Evolutionary conservation across 2,888 invertebrate species (phyloP).

Genomic region (Drosophila eohydei): DNA sequence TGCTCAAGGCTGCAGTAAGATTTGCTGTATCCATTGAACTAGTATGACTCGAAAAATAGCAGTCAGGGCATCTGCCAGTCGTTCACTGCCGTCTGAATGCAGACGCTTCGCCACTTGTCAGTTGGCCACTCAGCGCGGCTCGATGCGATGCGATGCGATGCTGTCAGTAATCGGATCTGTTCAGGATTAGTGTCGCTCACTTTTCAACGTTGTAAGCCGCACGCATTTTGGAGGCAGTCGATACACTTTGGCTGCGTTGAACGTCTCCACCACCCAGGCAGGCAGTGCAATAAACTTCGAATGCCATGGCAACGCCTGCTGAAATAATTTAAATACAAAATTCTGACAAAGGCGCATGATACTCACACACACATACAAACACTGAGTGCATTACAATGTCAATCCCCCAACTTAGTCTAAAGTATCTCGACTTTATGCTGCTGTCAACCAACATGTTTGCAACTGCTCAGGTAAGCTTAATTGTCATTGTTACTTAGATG

Average conservation of each 20-base stretch:
- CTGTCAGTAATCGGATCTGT: slow-evolving; percentile 77
- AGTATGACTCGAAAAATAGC: too few species aligned
- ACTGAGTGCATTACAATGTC: slow-evolving; percentile 16
- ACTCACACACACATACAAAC: background rate
- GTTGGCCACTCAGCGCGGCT: slow-evolving; percentile 44
- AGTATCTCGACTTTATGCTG: slow-evolving; percentile 8
- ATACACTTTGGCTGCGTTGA: slow-evolving; percentile 24
- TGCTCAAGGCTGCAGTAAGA: too few species aligned
- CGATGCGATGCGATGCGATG: slow-evolving; percentile 13
- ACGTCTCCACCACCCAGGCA: slow-evolving; percentile 60
- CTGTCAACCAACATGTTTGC: slow-evolving; percentile 9
- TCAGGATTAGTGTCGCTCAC: slow-evolving; percentile 78
- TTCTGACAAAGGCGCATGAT: slow-evolving; percentile 4
- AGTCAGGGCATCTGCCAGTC: background rate
- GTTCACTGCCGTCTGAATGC: background rate
- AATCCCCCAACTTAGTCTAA: slow-evolving; percentile 15
- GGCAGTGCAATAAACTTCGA: slow-evolving; percentile 36
- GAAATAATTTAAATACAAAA: slow-evolving; percentile 6
- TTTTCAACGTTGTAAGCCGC: slow-evolving; percentile 72
- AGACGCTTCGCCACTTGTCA: slow-evolving; percentile 63
- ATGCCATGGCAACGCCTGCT: slow-evolving; percentile 13
- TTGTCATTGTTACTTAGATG: slow-evolving; percentile 6
- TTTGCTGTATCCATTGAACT: too few species aligned
- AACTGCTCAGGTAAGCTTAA: background rate
- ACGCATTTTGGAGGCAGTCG: slow-evolving; percentile 69